Base-by-base conservation (phyloP, 2,888 invertebrate genomes). In the Trichacis sp. region DNA sequence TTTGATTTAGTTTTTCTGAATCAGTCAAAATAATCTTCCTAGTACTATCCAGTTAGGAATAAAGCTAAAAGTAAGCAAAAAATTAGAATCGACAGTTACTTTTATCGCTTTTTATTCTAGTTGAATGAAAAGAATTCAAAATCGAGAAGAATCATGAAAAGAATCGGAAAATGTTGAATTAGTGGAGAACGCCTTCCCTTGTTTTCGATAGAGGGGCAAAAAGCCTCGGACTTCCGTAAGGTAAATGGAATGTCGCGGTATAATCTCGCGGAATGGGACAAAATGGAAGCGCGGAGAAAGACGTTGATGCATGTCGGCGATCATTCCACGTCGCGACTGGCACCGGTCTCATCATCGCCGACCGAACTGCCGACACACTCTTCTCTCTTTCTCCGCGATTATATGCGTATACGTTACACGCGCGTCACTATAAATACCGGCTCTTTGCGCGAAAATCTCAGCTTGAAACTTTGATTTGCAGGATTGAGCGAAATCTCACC, bases 251-350 rank as follows among this genome's bases (percentile, higher is more conserved):
- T 49, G n/a, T n/a, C n/a, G n/a, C n/a, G n/a, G n/a, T n/a, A 56
- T 49, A 50, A 30, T 11, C 52, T 54, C 43, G 53, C 42, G 45
- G 64, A 61, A 61, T 52, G 52, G 48, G 51, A 48, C 48, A 50
- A 60, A 64, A 59, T 62, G 61, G 59, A 62, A 66, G 62, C 52
- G 18, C 20, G 61, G 29, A 48, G 46, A 38, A 64, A 47, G 69
- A 73, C 73, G 65, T 73, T 70, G 73, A 73, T 68, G 64, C 70
- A 73, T 69, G 70, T 68, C 59, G 60, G 50, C 70, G 60, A 76
- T 76, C 72, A 69, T 69, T 76, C 59, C 54, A 63, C 69, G 62
- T 73, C 71, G 40, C 49, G 48, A 62, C 42, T 64, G 36, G 61
- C 54, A 66, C 48, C 54, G 58, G 54, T 47, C 64, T 70, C 68